phyloP scores from a whole-genome alignment of 2,797 vertebrate species.

The Periophthalmus magnuspinnatus region DNA sequence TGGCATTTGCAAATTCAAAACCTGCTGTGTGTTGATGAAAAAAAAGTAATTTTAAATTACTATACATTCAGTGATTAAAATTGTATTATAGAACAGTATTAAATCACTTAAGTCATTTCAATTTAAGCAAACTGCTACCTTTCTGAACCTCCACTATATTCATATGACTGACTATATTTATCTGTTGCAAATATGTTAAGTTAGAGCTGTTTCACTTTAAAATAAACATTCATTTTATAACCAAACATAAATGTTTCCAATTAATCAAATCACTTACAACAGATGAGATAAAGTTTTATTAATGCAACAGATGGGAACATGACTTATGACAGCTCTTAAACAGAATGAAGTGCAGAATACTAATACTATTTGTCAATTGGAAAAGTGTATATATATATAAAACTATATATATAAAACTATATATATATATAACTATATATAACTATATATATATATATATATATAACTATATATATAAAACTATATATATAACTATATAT shows the following conservation, averaged over 20 bases:
- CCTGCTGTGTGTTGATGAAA: background rate
- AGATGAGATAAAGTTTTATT: background rate
- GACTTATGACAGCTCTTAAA: slow-evolving; percentile 1
- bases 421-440: too few relatives aligned
- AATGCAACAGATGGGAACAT: background rate
- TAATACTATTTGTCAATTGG: background rate
- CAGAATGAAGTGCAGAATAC: background rate
- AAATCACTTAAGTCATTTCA: background rate
- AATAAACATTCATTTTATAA: background rate
- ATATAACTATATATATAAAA: background rate
- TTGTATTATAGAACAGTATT: background rate
- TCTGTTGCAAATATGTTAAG: too few relatives aligned
- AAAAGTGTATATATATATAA: background rate
- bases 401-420: too few relatives aligned
- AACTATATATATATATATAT: background rate
- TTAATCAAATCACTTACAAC: background rate
- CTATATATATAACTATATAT: background rate
- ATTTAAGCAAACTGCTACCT: background rate
- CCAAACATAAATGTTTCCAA: background rate
- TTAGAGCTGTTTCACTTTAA: background rate
- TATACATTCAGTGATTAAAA: background rate
- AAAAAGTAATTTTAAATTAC: background rate
- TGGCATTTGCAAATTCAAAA: background rate
- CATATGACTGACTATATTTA: background rate
- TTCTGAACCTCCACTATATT: too few relatives aligned